Evolutionary conservation across 2,113 vertebrate genomes (phyloP), one percentile per base, ranked within the genome.

Genomic region (Conger conger): DNA sequence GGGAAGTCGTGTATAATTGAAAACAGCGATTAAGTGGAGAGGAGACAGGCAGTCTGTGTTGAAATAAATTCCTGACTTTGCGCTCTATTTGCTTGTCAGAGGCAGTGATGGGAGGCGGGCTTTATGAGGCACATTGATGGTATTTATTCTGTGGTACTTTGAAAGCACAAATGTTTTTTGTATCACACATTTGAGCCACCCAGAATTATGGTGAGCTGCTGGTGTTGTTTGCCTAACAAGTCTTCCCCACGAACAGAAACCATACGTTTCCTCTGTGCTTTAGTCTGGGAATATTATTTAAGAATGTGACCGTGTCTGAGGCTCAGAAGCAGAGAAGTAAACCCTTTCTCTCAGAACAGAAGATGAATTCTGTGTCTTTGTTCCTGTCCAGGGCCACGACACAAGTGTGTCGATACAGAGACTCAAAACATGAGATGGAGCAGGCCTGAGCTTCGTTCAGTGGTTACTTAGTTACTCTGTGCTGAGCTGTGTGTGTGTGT

Each of bases 31-130:
- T 57, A 54, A 30, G 18, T 23, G 16, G 17, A 80, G 35, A 38
- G 82, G 86, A 84, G 86, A 84, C 82, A 77, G 57, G 35, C 27
- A 84, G 86, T 84, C 82, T 84, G 86, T 77, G 78, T 17, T 76
- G 17, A 45, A 73, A 83, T 76, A 45, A 76, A 76, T 83, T 76
- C 82, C 82, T 76, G 33, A 13, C 63, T 40, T 37, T 20, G 76
- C 76, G 36, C 33, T 37, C 37, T 78, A 78, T 78, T 78, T 78
- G 76, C 76, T 38, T 78, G 76, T 78, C 76, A 78, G 36, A 36
- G 18, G 76, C 33, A 40, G 20, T 83, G 63, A 37, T 63, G 35
- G 36, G 60, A n/a, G 68, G 63, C 40, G 38, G 63, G 57, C 17
- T 36, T 82, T 82, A 63, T 83, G 42, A 76, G 16, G 40, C 73